phyloP scores from a whole-genome alignment of 2,888 invertebrate species.

The Yponomeuta evonymella region DNA sequence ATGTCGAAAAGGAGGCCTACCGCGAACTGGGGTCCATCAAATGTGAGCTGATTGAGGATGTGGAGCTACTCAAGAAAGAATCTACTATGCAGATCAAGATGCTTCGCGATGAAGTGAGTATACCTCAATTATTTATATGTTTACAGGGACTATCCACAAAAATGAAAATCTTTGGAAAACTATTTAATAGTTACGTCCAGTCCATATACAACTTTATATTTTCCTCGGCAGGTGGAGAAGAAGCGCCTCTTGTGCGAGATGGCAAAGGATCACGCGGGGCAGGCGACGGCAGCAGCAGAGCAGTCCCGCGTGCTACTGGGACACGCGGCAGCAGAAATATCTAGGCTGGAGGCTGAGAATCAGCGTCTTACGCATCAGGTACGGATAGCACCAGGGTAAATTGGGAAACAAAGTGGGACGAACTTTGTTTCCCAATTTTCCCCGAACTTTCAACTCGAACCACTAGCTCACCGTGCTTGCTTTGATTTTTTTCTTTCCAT shows the following conservation, averaged over 20 bases:
- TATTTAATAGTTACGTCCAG: no score
- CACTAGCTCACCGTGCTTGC: no score
- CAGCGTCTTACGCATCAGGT: slow-evolving; percentile 56
- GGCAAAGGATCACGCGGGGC: slow-evolving; percentile 60
- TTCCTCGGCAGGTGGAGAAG: slow-evolving; percentile 49
- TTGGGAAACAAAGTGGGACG: background rate
- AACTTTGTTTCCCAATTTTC: no score
- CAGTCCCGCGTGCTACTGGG: slow-evolving; percentile 53
- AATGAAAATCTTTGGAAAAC: no score
- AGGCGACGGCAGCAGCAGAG: slow-evolving; percentile 57
- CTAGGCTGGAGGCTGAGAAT: slow-evolving; percentile 56
- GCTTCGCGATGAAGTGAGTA: slow-evolving; percentile 58
- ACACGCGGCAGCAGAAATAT: slow-evolving; percentile 54
- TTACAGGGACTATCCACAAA: no score
- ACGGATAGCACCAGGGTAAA: background rate
- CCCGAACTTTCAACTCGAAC: no score
- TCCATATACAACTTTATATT: background rate
- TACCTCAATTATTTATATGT: no score
- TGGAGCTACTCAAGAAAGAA: slow-evolving; percentile 61
- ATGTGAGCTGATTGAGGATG: slow-evolving; percentile 65
- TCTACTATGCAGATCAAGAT: slow-evolving; percentile 58
- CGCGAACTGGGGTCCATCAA: slow-evolving; percentile 65
- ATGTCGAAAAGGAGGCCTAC: slow-evolving; percentile 67
- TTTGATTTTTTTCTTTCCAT: no score
- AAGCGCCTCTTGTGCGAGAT: slow-evolving; percentile 51